Evolutionary conservation across 2,888 invertebrate species (phyloP).

Genomic region (Timema podura): DNA sequence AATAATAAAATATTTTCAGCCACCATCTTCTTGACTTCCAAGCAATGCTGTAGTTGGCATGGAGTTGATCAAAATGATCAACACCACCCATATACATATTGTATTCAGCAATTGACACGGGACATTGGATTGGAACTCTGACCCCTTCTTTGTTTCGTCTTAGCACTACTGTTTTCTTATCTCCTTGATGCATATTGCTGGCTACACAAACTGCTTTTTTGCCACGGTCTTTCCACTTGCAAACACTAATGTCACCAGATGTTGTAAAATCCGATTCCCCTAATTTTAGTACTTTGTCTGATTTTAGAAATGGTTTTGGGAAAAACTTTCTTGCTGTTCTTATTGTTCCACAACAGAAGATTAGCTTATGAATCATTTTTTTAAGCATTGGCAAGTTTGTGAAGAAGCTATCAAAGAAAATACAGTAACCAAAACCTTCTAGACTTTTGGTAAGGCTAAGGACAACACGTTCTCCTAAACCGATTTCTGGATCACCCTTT

Average conservation of each 20-base stretch:
- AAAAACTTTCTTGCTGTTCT: constrained; percentile 35
- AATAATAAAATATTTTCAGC: constrained; percentile 38
- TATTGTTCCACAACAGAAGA: constrained; percentile 39
- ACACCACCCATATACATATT: constrained; percentile 39
- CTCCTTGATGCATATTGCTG: constrained; percentile 34
- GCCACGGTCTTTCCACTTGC: constrained; percentile 39
- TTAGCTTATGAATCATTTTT: constrained; percentile 31
- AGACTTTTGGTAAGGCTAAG: constrained; percentile 34
- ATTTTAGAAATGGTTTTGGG: constrained; percentile 34
- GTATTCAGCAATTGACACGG: constrained; percentile 35
- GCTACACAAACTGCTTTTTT: constrained; percentile 34
- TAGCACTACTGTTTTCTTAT: constrained; percentile 28
- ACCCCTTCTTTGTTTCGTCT: constrained; percentile 35
- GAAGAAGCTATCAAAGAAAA: constrained; percentile 39
- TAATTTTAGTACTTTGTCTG: constrained; percentile 34
- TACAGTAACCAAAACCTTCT: constrained; percentile 33
- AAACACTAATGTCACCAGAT: constrained; percentile 34
- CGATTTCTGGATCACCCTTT: background rate
- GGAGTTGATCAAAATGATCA: constrained; percentile 37
- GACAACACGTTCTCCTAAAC: constrained; percentile 36
- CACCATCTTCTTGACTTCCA: constrained; percentile 40
- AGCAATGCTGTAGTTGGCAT: constrained; percentile 34
- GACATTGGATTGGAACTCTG: constrained; percentile 34
- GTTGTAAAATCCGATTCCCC: constrained; percentile 34
- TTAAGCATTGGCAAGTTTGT: constrained; percentile 35